Evolutionary conservation across 2,888 invertebrate genomes (phyloP), one percentile per base, ranked within the genome.

Genomic region (Parthenolecanium corni): DNA sequence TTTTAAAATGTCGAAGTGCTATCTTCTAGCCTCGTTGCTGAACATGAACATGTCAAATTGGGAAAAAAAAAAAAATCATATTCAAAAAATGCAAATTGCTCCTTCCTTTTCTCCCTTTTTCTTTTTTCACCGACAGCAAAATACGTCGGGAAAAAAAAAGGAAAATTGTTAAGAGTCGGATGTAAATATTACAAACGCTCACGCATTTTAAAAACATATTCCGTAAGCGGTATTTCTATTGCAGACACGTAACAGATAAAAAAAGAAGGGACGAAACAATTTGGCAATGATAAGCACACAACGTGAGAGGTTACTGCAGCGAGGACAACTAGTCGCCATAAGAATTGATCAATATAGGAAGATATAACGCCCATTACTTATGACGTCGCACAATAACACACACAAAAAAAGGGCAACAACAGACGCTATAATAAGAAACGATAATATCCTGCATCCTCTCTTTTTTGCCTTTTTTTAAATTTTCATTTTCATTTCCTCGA

Each of bases 321-420:
- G 56, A 42, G 56, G 56, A 56, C 56, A 56, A 56, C 56, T 40
- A 56, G 56, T 56, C 56, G 56, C 56, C 56, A 56, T 44, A 44
- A 54, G 56, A 56, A 56, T 56, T 56, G 56, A 56, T 56, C 56
- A 56, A 56, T 56, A 56, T 56, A 56, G 46, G 56, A 56, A 18
- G 44, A 56, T 44, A 56, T 56, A 56, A 56, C 56, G 56, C 56
- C 56, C 56, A 56, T 56, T 44, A 40, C 24, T 56, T 46, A 40
- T 56, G 56, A 56, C 56, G 56, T 56, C 56, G 44, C 46, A 25
- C 42, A 44, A 18, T 38, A 38, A 14, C 38, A 38, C n/a, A 31
- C 31, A 4, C 31, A 31, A 53, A 53, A 38, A 40, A 53, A 38
- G 40, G 40, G 16, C 38, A 40, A 40, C 36, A 31, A 20, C 38